phyloP scores from a whole-genome alignment of 2,797 vertebrate genomes.

The Pseudomugil gertrudae region DNA sequence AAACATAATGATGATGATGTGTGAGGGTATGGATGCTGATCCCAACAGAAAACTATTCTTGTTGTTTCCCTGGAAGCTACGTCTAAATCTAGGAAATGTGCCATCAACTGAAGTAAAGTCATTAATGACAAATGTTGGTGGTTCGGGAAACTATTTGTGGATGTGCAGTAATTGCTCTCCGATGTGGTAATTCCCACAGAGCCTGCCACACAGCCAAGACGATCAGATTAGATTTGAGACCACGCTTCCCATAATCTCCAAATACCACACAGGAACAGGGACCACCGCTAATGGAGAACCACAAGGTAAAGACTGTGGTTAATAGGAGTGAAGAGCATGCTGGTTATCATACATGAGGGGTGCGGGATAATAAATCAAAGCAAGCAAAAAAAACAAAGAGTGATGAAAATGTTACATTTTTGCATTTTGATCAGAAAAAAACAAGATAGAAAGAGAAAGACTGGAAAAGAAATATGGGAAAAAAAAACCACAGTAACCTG shows the following conservation, averaged over 20 bases:
- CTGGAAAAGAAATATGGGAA: constrained; percentile 19
- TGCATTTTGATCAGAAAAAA: constrained; percentile 8
- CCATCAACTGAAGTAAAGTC: constrained; percentile 22
- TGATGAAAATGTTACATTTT: neutral
- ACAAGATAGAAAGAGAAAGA: constrained; percentile 21
- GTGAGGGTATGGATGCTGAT: neutral
- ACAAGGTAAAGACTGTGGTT: constrained; percentile 41
- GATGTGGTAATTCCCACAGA: constrained; percentile 55
- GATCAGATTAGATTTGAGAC: constrained; percentile 74
- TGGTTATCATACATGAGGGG: constrained; percentile 26
- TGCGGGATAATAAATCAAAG: constrained; percentile 8
- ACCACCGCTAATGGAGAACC: constrained; percentile 59
- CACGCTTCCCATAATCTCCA: constrained; percentile 53
- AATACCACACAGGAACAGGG: constrained; percentile 67
- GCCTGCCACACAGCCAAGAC: constrained; percentile 30
- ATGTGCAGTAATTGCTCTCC: constrained; percentile 59
- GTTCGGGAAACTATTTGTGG: constrained; percentile 51
- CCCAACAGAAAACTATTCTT: neutral
- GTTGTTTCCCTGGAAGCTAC: neutral
- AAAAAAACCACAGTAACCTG: constrained; percentile 34
- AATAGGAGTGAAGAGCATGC: constrained; percentile 25
- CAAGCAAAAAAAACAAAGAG: neutral
- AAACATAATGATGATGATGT: neutral
- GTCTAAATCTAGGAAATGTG: constrained; percentile 20
- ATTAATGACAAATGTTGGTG: constrained; percentile 45